Evolutionary conservation across 2,113 vertebrate genomes (phyloP), one percentile per base, ranked within the genome.

Genomic region (Clarias gariepinus): DNA sequence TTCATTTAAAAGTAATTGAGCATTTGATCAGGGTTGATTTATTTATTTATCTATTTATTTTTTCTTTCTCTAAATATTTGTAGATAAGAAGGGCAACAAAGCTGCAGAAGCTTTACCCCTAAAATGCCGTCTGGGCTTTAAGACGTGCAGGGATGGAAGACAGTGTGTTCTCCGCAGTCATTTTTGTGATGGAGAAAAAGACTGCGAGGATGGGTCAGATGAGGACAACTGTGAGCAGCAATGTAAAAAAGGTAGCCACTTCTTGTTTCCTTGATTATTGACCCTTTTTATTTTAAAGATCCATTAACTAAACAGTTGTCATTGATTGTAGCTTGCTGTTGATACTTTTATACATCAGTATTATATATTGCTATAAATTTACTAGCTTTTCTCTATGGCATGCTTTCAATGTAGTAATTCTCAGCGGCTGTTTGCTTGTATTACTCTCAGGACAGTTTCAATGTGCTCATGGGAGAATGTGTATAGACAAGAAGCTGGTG

Each of bases 131-230:
- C 81, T 55, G 16, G 94, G 93, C 0, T 95, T 95, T 36, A 81
- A 88, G 81, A 89, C 55, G 3, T 98, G 96, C 87, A 90, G 1
- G 1, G 92, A 96, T 0, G 94, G 94, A 57, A 91, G 91, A 0
- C 94, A 93, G 25, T 97, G 96, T 0, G 88, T 98, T 0, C 90
- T 94, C 73, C 91, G 88, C 58, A 94, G 93, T 53, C 94, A 95
- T 0, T 1, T 96, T 71, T 97, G 97, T 78, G 95, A 97, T 61
- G 96, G 96, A 23, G 93, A 96, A 53, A 87, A 10, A 2, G 96
- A 97, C 92, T 97, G 97, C 58, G 55, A 11, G 0, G 97, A 97
- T 58, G 96, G 96, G 53, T 97, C 96, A 0, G 96, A 98, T 86
- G 95, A 96, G 52, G 11, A 19, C 0, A 30, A 30, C 82, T 90